Percentiles rank a stretch among this genome's conserved stretches.
These are phyloP conservation scores for Nixonia krombeini DNA, from an alignment of 1,140 invertebrate genomes.

Conservation along the genomic window DNA sequence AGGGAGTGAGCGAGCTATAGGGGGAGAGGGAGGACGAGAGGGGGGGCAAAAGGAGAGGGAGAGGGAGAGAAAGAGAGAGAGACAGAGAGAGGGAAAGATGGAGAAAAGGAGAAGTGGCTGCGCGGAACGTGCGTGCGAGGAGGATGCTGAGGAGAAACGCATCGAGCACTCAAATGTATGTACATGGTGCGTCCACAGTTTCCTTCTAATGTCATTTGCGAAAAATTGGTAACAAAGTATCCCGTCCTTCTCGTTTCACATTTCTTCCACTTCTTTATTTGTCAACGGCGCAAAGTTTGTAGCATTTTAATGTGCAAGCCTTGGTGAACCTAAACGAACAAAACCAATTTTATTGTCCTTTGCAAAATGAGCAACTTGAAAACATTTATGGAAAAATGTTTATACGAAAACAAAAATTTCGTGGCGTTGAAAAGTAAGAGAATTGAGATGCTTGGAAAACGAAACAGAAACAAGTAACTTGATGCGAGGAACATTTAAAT, in stretches of 20 bases:
- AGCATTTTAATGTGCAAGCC: no score
- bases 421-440: neutral
- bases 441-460: neutral
- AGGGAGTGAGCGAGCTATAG: neutral
- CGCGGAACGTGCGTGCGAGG: conserved; percentile 4
- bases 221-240: no score
- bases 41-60: neutral
- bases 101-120: neutral
- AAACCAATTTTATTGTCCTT: no score
- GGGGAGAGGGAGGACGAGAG: neutral
- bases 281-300: no score
- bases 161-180: conserved; percentile 12
- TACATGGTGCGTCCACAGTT: neutral
- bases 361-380: no score
- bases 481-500: neutral
- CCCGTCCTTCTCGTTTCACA: no score
- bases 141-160: conserved; percentile 10
- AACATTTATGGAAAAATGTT: no score
- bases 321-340: no score
- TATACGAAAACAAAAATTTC: no score
- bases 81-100: neutral
- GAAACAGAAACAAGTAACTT: neutral
- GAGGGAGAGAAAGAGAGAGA: conserved; percentile 10
- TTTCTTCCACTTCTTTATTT: no score
- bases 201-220: no score